Evolutionary conservation across 2,888 invertebrate genomes (phyloP).

Genomic region (Thereva unica): DNA sequence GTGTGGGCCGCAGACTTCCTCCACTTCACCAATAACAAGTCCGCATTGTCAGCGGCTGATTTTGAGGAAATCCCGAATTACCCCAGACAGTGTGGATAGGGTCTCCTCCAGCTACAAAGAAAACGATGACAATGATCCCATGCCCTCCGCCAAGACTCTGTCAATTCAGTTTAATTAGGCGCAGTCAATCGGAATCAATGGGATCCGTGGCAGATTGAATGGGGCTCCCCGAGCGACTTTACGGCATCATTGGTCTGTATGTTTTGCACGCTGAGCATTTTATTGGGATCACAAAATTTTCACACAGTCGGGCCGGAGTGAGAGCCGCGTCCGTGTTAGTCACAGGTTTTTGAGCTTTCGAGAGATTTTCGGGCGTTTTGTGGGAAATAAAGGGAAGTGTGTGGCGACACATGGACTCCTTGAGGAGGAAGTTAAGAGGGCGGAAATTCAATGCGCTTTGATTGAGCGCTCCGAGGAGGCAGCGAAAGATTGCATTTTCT

Average conservation of each 20-base stretch:
- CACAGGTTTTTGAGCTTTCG: conserved; percentile 37
- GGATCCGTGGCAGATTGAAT: conserved; percentile 40
- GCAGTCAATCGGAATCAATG: conserved; percentile 59
- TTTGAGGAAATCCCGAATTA: conserved; percentile 40
- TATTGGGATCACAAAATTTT: conserved; percentile 29
- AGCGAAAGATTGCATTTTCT: too few species aligned
- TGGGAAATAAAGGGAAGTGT: conserved; percentile 20
- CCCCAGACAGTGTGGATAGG: conserved; percentile 19
- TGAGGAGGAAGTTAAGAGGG: conserved; percentile 36
- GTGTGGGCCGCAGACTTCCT: conserved; percentile 37
- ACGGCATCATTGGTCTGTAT: conserved; percentile 44
- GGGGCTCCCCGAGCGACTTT: neutral
- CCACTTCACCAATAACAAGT: neutral
- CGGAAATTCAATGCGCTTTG: conserved; percentile 16
- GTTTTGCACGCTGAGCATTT: conserved; percentile 47
- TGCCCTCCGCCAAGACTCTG: conserved; percentile 29
- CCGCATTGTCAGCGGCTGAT: conserved; percentile 12
- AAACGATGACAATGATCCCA: conserved; percentile 21
- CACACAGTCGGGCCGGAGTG: conserved; percentile 19
- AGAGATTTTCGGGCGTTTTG: conserved; percentile 19
- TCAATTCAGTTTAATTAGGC: conserved; percentile 50
- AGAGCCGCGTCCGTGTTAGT: conserved; percentile 14
- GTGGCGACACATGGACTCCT: conserved; percentile 36
- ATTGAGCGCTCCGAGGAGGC: too few species aligned
- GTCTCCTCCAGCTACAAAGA: conserved; percentile 21